Conservation (phyloP, 2,113 vertebrate genomes). For the Shinisaurus crocodilurus region DNA sequence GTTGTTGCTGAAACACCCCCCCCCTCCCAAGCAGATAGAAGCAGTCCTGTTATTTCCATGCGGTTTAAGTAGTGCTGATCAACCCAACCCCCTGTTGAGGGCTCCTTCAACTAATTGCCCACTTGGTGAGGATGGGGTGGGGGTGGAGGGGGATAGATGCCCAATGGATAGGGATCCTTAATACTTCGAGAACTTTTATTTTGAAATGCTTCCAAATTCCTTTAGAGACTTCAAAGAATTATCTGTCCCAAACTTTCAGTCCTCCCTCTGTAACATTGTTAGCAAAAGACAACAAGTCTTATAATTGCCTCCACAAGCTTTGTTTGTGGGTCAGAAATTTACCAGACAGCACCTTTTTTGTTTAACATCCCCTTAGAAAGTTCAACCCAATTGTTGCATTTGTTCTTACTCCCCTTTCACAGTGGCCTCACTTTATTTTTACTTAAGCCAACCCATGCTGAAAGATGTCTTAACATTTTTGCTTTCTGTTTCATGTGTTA, state of each 20-base stretch:
- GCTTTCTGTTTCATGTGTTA: background rate
- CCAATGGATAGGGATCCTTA: background rate
- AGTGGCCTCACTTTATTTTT: slow-evolving; percentile 66
- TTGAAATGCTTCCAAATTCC: slow-evolving; percentile 60
- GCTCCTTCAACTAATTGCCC: slow-evolving; percentile 5
- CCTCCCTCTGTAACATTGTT: background rate
- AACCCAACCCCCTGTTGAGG: slow-evolving; percentile 8
- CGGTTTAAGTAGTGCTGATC: background rate
- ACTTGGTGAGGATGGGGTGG: background rate
- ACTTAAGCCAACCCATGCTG: slow-evolving; percentile 45
- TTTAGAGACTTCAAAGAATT: slow-evolving; percentile 57
- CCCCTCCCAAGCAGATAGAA: background rate
- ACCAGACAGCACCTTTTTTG: background rate
- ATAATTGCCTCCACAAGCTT: slow-evolving; percentile 13
- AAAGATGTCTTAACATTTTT: slow-evolving; percentile 16
- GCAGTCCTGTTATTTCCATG: slow-evolving; percentile 3
- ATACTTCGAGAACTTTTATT: slow-evolving; percentile 67
- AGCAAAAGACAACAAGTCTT: background rate
- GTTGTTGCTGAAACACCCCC: background rate
- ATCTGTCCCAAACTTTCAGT: slow-evolving; percentile 20
- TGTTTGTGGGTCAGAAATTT: slow-evolving; percentile 29
- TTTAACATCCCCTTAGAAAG: slow-evolving; percentile 45
- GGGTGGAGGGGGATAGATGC: background rate
- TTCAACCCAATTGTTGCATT: slow-evolving; percentile 52
- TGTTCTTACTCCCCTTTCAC: slow-evolving; percentile 55